A percentile compares a stretch with the other conserved stretches of the same genome.
phyloP scores from a whole-genome alignment of 1,140 invertebrate species.

The Drosophila arawakana region DNA sequence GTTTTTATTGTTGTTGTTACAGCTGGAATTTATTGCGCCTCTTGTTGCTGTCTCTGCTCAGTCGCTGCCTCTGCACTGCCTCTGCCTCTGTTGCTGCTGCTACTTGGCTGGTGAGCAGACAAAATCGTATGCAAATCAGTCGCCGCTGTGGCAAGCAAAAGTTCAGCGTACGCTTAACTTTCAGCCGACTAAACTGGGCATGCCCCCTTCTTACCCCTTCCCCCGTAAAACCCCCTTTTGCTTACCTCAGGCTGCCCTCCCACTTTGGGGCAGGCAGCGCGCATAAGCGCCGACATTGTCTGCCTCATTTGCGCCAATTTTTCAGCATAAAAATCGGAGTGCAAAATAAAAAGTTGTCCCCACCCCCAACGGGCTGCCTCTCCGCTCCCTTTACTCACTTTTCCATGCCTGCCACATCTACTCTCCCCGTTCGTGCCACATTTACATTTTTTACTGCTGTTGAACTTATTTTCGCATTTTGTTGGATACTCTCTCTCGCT shows the following conservation, averaged over 20 bases:
- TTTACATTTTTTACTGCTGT: constrained; percentile 75
- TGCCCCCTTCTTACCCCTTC: constrained; percentile 30
- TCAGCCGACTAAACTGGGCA: constrained; percentile 50
- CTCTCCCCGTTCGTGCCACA: constrained; percentile 63
- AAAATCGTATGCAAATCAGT: constrained; percentile 83
- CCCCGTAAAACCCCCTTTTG: too few relatives aligned
- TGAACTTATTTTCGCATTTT: constrained; percentile 83
- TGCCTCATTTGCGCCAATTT: constrained; percentile 82
- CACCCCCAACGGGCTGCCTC: neutral
- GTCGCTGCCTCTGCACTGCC: constrained; percentile 1
- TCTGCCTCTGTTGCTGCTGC: constrained; percentile 20
- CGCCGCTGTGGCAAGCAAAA: constrained; percentile 68
- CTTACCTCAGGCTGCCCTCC: neutral
- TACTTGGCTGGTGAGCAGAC: constrained; percentile 58
- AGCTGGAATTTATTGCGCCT: constrained; percentile 14
- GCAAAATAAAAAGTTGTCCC: constrained; percentile 44
- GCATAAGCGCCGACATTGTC: constrained; percentile 81
- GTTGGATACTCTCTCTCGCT: constrained; percentile 15
- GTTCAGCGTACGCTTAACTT: constrained; percentile 82
- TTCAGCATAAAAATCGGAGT: constrained; percentile 74
- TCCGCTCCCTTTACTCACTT: constrained; percentile 5
- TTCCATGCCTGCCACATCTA: constrained; percentile 6
- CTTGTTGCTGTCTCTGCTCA: constrained; percentile 3
- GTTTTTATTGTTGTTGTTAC: constrained; percentile 9
- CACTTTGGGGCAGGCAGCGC: constrained; percentile 36